Percentiles rank a stretch among this genome's conserved stretches.
These are phyloP conservation scores for Lordiphosa stackelbergi DNA, from an alignment of 1,140 invertebrate genomes.

Conservation along the genomic window DNA sequence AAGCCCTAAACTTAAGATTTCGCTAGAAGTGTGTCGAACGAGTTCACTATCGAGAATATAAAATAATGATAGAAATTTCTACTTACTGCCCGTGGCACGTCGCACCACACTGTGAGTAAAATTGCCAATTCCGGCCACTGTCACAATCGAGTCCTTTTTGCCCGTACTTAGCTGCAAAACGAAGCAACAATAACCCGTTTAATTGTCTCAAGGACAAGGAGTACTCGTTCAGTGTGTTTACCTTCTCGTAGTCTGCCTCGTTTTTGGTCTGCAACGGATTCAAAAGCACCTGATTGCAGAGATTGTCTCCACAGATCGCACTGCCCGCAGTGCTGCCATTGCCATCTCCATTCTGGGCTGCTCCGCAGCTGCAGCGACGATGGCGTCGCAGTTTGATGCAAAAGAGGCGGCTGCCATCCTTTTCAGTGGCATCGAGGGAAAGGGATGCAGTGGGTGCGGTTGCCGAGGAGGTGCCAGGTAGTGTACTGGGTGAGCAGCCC, in stretches of 20 bases:
- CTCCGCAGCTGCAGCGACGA: slow-evolving; percentile 69
- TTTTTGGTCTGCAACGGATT: slow-evolving; percentile 71
- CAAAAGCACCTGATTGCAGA: slow-evolving; percentile 71
- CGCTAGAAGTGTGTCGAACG: too few relatives aligned
- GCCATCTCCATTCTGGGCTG: slow-evolving; percentile 53
- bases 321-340: slow-evolving; percentile 63
- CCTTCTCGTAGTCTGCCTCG: slow-evolving; percentile 76
- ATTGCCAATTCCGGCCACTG: slow-evolving; percentile 69
- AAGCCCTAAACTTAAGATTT: too few relatives aligned
- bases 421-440: slow-evolving; percentile 57
- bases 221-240: slow-evolving; percentile 29
- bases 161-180: slow-evolving; percentile 64
- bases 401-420: slow-evolving; percentile 69
- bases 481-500: slow-evolving; percentile 72
- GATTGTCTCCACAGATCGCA: slow-evolving; percentile 50
- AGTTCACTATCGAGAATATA: too few relatives aligned
- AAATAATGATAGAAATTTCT: neutral
- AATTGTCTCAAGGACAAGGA: neutral
- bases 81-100: slow-evolving; percentile 75
- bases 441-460: slow-evolving; percentile 32
- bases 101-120: slow-evolving; percentile 75
- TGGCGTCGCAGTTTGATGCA: slow-evolving; percentile 70
- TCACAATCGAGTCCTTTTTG: slow-evolving; percentile 77
- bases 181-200: slow-evolving; percentile 6
- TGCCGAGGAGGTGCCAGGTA: slow-evolving; percentile 42